Evolutionary conservation across 2,888 invertebrate species (phyloP).

Genomic region (Drosophila tanythrix): DNA sequence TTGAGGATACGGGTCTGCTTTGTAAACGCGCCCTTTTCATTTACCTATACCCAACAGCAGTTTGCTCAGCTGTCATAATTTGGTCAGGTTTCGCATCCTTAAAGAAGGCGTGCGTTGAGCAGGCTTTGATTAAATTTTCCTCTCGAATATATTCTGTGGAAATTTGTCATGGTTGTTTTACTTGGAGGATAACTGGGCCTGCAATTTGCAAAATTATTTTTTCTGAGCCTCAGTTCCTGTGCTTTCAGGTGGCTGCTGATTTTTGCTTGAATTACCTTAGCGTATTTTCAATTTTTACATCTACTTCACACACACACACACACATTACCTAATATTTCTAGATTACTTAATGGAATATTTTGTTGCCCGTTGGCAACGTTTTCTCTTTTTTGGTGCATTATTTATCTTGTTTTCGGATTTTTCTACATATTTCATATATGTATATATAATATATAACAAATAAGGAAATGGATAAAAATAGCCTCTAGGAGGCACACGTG

Average conservation of each 20-base stretch:
- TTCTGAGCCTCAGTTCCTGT: conserved; percentile 14
- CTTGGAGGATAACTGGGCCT: conserved; percentile 39
- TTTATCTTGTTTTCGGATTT: background rate
- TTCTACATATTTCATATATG: background rate
- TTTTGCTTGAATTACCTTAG: conserved; percentile 51
- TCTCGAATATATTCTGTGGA: conserved; percentile 43
- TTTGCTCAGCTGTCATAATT: conserved; percentile 50
- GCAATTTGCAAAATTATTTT: conserved; percentile 20
- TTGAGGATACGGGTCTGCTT: conserved; percentile 35
- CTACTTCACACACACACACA: conserved; percentile 10
- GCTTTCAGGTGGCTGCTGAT: conserved; percentile 20
- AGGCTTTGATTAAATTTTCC: conserved; percentile 75
- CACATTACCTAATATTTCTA: background rate
- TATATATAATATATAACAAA: conserved; percentile 34
- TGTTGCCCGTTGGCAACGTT: background rate
- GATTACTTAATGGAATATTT: conserved; percentile 33
- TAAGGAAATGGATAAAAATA: conserved; percentile 27
- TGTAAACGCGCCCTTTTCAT: conserved; percentile 34
- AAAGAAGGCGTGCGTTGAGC: background rate
- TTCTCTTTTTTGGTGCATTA: conserved; percentile 5
- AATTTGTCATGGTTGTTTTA: conserved; percentile 43
- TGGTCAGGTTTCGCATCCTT: conserved; percentile 21
- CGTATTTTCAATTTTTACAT: conserved; percentile 40
- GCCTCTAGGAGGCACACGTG: conserved; percentile 34
- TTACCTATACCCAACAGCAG: background rate